phyloP scores from a whole-genome alignment of 2,797 vertebrate genomes.

The Salmo trutta region DNA sequence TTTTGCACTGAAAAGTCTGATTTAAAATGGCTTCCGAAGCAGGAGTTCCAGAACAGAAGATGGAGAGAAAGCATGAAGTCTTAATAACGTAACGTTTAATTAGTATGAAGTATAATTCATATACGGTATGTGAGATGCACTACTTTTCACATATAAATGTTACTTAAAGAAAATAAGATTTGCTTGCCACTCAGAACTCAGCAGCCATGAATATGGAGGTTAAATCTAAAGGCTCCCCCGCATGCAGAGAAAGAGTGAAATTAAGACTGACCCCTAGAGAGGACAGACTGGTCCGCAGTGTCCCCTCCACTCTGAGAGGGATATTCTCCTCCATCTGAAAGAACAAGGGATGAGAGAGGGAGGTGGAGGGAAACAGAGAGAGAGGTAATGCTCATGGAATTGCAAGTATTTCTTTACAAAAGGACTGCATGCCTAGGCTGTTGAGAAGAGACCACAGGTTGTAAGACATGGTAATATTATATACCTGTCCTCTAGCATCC shows the following conservation, averaged over 20 bases:
- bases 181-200: slow-evolving; percentile 29
- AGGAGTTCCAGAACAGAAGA: background rate
- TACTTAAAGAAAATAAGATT: background rate
- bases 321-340: slow-evolving; percentile 70
- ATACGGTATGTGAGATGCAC: slow-evolving; percentile 22
- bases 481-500: slow-evolving; percentile 66
- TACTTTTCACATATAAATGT: slow-evolving; percentile 30
- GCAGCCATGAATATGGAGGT: slow-evolving; percentile 34
- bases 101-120: background rate
- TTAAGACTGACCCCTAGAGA: slow-evolving; percentile 74
- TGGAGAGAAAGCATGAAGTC: background rate
- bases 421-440: background rate
- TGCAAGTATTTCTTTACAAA: background rate
- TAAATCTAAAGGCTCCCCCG: slow-evolving; percentile 37
- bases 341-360: slow-evolving; percentile 33
- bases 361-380: slow-evolving; percentile 30
- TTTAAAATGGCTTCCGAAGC: background rate
- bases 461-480: background rate
- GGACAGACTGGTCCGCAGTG: slow-evolving; percentile 71
- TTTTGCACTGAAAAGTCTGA: background rate
- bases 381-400: background rate
- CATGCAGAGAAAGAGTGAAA: slow-evolving; percentile 44
- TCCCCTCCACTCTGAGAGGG: slow-evolving; percentile 73
- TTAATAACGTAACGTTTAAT: background rate
- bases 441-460: slow-evolving; percentile 35